Percentiles rank a stretch among this genome's conserved stretches.
Conservation (phyloP, 2,113 vertebrate species). For the Tachycineta bicolor region DNA sequence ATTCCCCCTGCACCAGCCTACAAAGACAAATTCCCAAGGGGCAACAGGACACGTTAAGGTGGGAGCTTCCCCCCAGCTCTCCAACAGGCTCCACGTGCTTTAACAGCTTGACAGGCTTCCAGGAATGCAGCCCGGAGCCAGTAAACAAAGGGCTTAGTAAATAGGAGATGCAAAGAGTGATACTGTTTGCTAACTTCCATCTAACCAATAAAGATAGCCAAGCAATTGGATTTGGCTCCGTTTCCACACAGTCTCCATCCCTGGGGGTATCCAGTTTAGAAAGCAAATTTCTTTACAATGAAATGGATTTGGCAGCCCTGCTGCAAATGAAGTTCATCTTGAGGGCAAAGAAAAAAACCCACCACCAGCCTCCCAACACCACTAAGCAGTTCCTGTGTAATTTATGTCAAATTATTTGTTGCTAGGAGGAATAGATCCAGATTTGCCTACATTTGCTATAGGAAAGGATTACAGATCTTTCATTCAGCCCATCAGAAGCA, state of each 20-base stretch:
- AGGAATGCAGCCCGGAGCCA: constrained; percentile 14
- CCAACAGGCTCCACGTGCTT: neutral
- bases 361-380: neutral
- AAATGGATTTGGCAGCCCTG: constrained; percentile 69
- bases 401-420: constrained; percentile 68
- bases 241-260: constrained; percentile 56
- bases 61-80: neutral
- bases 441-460: constrained; percentile 27
- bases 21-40: neutral
- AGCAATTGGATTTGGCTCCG: constrained; percentile 55
- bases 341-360: constrained; percentile 36
- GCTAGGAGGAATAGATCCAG: constrained; percentile 27
- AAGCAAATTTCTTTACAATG: constrained; percentile 73
- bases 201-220: constrained; percentile 2
- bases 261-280: constrained; percentile 56
- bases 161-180: neutral
- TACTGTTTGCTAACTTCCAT: constrained; percentile 7
- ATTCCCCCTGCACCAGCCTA: neutral
- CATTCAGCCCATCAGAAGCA: neutral
- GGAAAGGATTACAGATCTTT: constrained; percentile 56
- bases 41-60: neutral
- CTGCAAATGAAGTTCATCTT: constrained; percentile 71
- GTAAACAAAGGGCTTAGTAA: constrained; percentile 17
- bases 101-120: neutral
- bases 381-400: constrained; percentile 47